Evolutionary conservation across 2,113 vertebrate species (phyloP), one percentile per base, ranked within the genome.

Genomic region (Nibea coibor): DNA sequence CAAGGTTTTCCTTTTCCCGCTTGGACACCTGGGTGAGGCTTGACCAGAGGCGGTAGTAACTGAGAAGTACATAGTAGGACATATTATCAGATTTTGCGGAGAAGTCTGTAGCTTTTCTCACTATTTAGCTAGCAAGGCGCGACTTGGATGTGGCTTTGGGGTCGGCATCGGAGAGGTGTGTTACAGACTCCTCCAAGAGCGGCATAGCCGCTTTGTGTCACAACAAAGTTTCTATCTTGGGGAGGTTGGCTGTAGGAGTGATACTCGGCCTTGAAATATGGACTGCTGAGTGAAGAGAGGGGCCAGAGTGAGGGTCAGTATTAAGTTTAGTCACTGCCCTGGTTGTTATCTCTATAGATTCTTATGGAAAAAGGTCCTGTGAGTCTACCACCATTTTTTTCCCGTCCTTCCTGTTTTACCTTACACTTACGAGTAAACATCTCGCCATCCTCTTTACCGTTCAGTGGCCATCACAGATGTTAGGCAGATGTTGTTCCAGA

Each of bases 261-360:
- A 67, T 71, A 69, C 15, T 64, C 64, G 47, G 20, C 39, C 59
- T 10, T 54, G 19, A 68, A 72, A 51, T 80, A 24, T 42, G 42
- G 16, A 47, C 22, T 45, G 50, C 56, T 62, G 59, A 80, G 9
- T 19, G 3, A 64, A 50, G 66, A 35, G 15, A 71, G 10, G 8
- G 43, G 67, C 24, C 28, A 4, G 26, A 11, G 28, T 58, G 20
- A 74, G 28, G 24, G 73, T 80, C 65, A 78, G 73, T 69, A 66
- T 66, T 71, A 74, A 83, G 28, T 75, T 48, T 53, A 53, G 77
- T 47, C 10, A 31, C 64, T 72, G 65, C 5, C 69, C 39, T 24
- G 15, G 7, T 35, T 56, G 56, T 67, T 51, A 71, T 28, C n/a
- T 71, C 66, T 22, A 75, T 82, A 78, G 79, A 85, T 80, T 66